Percentiles rank a stretch among this genome's conserved stretches.
phyloP scores from a whole-genome alignment of 2,888 invertebrate species.

The Gari tellinella region DNA sequence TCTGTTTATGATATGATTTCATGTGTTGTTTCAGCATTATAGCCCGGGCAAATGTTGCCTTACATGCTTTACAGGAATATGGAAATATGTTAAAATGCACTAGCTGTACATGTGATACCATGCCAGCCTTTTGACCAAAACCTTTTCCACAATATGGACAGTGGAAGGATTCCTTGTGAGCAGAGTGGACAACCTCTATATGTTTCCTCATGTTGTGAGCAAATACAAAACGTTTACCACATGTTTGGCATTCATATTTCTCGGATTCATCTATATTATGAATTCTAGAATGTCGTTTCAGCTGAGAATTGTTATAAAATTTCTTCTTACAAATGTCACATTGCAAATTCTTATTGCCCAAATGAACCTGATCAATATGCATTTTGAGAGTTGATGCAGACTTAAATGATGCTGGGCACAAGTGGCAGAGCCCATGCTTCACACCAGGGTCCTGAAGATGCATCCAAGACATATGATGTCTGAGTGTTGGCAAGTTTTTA shows the following conservation, averaged over 20 bases:
- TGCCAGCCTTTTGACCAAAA: constrained; percentile 64
- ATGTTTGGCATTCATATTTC: constrained; percentile 61
- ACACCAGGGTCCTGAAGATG: constrained; percentile 46
- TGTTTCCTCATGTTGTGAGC: constrained; percentile 72
- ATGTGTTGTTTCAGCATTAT: constrained; percentile 71
- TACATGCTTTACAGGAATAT: constrained; percentile 64
- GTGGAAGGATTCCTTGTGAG: constrained; percentile 68
- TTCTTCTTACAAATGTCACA: constrained; percentile 68
- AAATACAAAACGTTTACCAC: constrained; percentile 71
- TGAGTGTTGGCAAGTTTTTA: constrained; percentile 61
- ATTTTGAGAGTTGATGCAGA: constrained; percentile 65
- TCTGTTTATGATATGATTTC: constrained; percentile 63
- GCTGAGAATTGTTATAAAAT: constrained; percentile 66
- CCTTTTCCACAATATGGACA: constrained; percentile 78
- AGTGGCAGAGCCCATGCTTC: constrained; percentile 58
- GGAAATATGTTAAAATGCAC: constrained; percentile 72
- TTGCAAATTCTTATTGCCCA: constrained; percentile 54
- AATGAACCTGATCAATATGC: constrained; percentile 72
- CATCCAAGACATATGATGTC: constrained; percentile 63
- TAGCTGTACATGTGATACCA: constrained; percentile 70
- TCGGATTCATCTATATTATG: constrained; percentile 65
- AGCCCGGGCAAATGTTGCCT: constrained; percentile 57
- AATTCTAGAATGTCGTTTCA: constrained; percentile 67
- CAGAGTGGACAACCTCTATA: constrained; percentile 65
- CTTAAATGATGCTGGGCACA: constrained; percentile 70